These are phyloP conservation scores for Agonopterix arenella DNA, from an alignment of 2,888 invertebrate genomes.

Conservation along the genomic window DNA sequence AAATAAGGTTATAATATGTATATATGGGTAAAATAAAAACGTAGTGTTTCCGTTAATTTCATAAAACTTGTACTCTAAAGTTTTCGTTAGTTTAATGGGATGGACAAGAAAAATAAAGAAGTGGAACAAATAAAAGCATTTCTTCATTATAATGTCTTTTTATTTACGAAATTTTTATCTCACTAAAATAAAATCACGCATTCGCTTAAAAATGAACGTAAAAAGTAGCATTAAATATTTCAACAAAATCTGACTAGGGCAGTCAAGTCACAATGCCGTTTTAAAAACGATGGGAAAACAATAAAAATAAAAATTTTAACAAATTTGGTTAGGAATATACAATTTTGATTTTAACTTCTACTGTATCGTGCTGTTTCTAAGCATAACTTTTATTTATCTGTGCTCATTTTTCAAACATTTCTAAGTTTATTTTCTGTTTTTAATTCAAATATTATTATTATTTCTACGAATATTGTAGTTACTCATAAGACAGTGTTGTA, in stretches of 20 bases:
- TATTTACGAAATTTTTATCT: slow-evolving; percentile 50
- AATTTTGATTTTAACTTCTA: too few species aligned
- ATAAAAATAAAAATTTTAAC: background rate
- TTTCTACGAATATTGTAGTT: slow-evolving; percentile 4
- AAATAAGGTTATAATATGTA: too few species aligned
- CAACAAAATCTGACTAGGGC: slow-evolving; percentile 55
- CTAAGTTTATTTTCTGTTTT: background rate
- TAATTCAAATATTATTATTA: background rate
- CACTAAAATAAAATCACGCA: slow-evolving; percentile 63
- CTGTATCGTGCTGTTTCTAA: slow-evolving; percentile 6
- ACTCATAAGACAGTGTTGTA: slow-evolving; percentile 6
- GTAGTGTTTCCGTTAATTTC: too few species aligned
- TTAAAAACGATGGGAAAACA: slow-evolving; percentile 5
- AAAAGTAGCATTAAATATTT: slow-evolving; percentile 17
- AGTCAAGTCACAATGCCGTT: slow-evolving; percentile 30
- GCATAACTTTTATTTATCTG: slow-evolving; percentile 23
- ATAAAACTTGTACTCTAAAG: background rate
- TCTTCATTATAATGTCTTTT: slow-evolving; percentile 37
- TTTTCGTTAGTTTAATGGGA: too few species aligned
- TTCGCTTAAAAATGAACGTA: slow-evolving; percentile 35
- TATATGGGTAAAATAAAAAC: too few species aligned
- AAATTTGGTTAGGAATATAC: slow-evolving; percentile 2
- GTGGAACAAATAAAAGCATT: slow-evolving; percentile 24
- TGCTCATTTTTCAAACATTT: slow-evolving; percentile 10
- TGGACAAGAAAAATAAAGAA: background rate